Conservation (phyloP, 2,113 vertebrate species). For the Vireo altiloquus region DNA sequence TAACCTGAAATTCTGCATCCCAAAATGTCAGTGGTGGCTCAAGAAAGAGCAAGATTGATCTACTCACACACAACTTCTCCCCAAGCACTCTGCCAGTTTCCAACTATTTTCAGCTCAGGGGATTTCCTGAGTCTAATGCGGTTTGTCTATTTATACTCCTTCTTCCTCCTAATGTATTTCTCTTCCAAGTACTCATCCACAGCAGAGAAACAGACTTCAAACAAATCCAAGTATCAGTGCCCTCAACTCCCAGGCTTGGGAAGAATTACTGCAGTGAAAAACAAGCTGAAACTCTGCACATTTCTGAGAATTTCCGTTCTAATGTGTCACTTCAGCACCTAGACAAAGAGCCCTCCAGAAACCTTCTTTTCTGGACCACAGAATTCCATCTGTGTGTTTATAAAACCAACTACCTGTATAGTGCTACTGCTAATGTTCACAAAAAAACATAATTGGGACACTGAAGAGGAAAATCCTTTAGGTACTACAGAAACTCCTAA, state of each 20-base stretch:
- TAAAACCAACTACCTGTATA: not conserved
- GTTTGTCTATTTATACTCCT: not conserved
- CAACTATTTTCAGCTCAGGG: not conserved
- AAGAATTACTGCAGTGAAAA: not conserved
- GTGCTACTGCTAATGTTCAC: not conserved
- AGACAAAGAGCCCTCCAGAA: not conserved
- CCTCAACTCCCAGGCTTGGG: not conserved
- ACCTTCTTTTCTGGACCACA: not conserved
- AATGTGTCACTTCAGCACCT: not conserved
- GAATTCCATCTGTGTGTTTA: not conserved
- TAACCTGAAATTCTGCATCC: not conserved
- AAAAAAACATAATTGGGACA: not conserved
- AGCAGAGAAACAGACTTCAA: not conserved
- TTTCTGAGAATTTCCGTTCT: not conserved
- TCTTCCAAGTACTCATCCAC: not conserved
- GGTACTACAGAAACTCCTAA: not conserved
- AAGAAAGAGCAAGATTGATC: not conserved
- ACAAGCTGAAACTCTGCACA: not conserved
- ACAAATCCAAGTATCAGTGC: not conserved
- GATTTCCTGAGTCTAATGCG: not conserved
- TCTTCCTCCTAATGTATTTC: not conserved
- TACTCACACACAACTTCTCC: not conserved
- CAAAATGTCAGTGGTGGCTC: not conserved
- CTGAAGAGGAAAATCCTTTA: not conserved
- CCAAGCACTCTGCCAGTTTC: not conserved